These are phyloP conservation scores for Lepisosteus oculatus DNA, from an alignment of 2,113 vertebrate species.

Conservation along the genomic window DNA sequence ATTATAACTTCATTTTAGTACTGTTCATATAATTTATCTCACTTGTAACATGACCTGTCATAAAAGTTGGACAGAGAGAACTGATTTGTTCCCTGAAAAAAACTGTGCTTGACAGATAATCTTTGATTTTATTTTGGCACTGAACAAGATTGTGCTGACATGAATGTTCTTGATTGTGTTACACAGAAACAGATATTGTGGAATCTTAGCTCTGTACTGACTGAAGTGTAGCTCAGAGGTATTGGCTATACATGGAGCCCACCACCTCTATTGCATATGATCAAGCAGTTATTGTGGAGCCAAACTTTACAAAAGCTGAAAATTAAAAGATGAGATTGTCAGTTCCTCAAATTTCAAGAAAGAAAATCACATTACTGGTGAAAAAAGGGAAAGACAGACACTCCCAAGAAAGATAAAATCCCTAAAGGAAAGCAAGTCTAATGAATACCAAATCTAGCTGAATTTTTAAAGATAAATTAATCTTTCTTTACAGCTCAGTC, in stretches of 20 bases:
- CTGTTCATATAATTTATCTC: background rate
- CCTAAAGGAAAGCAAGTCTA: background rate
- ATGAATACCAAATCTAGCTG: background rate
- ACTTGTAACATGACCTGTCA: background rate
- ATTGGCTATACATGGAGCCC: no score
- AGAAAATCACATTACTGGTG: background rate
- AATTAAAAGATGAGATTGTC: background rate
- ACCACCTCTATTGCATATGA: background rate
- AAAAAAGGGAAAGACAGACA: background rate
- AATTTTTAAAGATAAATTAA: background rate
- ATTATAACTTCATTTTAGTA: background rate
- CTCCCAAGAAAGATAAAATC: background rate
- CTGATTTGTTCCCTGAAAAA: background rate
- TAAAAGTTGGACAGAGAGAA: background rate
- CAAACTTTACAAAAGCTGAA: background rate
- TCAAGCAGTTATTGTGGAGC: background rate
- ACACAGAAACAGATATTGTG: no score
- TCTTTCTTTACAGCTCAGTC: background rate
- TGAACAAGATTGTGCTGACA: no score
- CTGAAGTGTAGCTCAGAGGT: background rate
- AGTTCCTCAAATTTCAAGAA: background rate
- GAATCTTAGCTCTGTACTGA: background rate
- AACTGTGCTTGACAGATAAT: no score
- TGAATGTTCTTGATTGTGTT: no score
- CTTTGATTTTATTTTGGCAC: no score